Conservation (phyloP, 2,797 vertebrate genomes). For the Falco concolor region DNA sequence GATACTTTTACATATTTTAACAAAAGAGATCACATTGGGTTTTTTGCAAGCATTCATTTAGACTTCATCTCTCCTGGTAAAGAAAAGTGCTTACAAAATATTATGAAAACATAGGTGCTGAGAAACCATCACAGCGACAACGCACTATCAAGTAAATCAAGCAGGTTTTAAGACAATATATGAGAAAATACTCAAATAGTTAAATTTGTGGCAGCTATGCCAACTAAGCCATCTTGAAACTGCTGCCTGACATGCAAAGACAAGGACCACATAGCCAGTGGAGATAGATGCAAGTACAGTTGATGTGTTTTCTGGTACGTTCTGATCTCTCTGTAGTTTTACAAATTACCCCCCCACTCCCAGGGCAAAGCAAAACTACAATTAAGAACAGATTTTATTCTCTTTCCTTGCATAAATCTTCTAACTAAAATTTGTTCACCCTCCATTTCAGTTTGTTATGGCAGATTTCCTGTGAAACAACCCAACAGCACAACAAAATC, state of each 20-base stretch:
- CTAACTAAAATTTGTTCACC: neutral
- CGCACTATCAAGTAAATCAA: neutral
- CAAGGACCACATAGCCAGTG: neutral
- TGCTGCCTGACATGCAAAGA: neutral
- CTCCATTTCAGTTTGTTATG: neutral
- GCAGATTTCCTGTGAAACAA: neutral
- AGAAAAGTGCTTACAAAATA: neutral
- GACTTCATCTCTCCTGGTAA: neutral
- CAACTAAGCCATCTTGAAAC: neutral
- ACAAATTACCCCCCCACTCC: rapidly evolving
- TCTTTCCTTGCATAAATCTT: neutral
- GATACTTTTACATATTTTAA: neutral
- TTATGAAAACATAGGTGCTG: neutral
- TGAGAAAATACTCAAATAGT: neutral
- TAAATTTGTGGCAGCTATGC: neutral
- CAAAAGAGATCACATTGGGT: rapidly evolving
- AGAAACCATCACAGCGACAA: neutral
- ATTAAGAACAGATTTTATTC: neutral
- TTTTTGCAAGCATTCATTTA: neutral
- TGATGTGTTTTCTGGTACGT: neutral
- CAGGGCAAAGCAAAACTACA: neutral
- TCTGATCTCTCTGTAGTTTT: rapidly evolving
- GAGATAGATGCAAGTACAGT: neutral
- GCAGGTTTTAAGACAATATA: neutral
- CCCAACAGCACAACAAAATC: neutral